Base-by-base conservation (phyloP, 2,113 vertebrate species). In the Phyllopteryx taeniolatus region DNA sequence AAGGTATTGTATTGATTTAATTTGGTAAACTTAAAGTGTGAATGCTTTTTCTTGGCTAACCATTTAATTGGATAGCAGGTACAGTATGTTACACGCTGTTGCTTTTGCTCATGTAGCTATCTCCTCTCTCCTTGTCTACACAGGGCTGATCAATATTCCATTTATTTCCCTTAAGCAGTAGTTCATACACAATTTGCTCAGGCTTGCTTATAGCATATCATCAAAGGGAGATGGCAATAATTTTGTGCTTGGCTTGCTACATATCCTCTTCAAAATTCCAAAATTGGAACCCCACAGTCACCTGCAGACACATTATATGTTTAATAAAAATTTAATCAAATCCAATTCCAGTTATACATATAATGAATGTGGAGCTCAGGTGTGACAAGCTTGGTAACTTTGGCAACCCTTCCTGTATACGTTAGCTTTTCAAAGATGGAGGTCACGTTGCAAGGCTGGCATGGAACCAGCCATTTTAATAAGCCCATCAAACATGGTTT, bases 271-370 rank as follows among this genome's bases (percentile, higher is more conserved):
- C 33, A 51, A 79, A 81, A 78, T 63, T 71, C n/a, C 51, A 62
- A 56, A 64, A 68, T 14, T 51, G 64, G 47, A 77, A 81, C 20
- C 14, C 22, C n/a, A 39, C 64, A 35, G 61, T 62, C 67, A 72
- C 46, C 46, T 20, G 20, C 63, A 81, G 73, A 85, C 78, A 80
- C 77, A 80, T 76, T 79, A 77, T 72, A 78, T 81, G 68, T 83
- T 80, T 84, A 88, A 86, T 82, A 73, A 82, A 86, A 88, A 76
- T 88, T 68, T 83, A 81, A 90, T 88, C 81, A 83, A 89, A 90
- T 89, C 74, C 76, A 76, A 75, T 84, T 90, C 77, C 83, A 89
- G 86, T 92, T 87, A 91, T 83, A 71, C 79, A 80, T 84, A 66
- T 84, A 83, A 85, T 89, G 80, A 90, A 82, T 89, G 74, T 80